These are phyloP conservation scores for Odontothrips loti DNA, from an alignment of 2,888 invertebrate genomes.

Conservation along the genomic window DNA sequence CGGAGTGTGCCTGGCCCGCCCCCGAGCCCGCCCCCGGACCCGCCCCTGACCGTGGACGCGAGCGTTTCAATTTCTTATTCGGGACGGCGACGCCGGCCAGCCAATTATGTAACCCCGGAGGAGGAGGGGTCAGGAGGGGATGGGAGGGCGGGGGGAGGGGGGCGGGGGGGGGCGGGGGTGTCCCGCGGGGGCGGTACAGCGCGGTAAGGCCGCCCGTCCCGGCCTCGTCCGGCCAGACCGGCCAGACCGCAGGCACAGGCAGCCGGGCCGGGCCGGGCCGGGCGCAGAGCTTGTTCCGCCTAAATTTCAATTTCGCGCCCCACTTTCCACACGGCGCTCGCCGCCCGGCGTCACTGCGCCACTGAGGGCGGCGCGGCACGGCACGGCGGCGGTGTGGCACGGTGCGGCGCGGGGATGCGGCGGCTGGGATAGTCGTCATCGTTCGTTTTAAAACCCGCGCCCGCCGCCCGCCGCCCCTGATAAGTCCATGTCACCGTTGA, in stretches of 20 bases:
- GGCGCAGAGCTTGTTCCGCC: background rate
- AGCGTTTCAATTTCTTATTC: conserved; percentile 13
- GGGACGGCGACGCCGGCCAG: background rate
- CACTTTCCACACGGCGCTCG: background rate
- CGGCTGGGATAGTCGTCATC: no score
- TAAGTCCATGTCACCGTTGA: no score
- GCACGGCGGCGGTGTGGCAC: no score
- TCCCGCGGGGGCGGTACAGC: background rate
- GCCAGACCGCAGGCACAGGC: background rate
- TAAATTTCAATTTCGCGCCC: conserved; percentile 15
- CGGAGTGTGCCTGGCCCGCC: background rate
- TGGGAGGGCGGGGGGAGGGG: background rate
- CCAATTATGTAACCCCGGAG: background rate
- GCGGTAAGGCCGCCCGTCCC: background rate
- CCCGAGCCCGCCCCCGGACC: no score
- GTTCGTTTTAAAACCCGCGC: no score
- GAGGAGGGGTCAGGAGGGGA: background rate
- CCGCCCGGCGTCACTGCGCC: background rate
- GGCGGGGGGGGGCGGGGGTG: no score
- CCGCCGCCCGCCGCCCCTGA: no score
- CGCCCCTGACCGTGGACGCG: no score
- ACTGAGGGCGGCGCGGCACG: background rate
- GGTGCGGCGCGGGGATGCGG: no score
- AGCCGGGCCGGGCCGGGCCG: no score
- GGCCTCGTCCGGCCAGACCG: background rate